Percentiles rank a stretch among this genome's conserved stretches.
phyloP scores from a whole-genome alignment of 2,797 vertebrate genomes.

The Menidia menidia region DNA sequence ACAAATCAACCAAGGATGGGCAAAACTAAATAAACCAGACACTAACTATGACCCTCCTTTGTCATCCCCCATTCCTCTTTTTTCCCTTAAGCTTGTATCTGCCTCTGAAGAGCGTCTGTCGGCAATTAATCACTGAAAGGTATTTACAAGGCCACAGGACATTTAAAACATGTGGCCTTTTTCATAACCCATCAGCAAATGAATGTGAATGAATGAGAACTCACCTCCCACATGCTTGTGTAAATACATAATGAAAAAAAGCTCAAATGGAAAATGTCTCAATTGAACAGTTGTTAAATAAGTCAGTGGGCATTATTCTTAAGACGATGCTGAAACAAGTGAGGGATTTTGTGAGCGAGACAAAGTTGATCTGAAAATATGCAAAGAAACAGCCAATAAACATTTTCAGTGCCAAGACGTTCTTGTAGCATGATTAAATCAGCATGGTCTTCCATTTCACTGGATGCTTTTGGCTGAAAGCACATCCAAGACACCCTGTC shows the following conservation, averaged over 20 bases:
- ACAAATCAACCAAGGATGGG: slow-evolving; percentile 18
- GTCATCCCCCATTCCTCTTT: slow-evolving; percentile 13
- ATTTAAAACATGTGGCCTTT: slow-evolving; percentile 75
- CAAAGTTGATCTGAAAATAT: slow-evolving; percentile 59
- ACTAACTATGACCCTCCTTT: slow-evolving; percentile 11
- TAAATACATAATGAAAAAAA: slow-evolving; percentile 28
- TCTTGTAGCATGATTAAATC: slow-evolving; percentile 40
- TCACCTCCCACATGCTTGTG: slow-evolving; percentile 29
- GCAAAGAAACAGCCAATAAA: slow-evolving; percentile 55
- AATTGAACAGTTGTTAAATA: neutral
- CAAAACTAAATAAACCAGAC: slow-evolving; percentile 24
- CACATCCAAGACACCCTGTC: neutral
- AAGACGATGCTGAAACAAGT: slow-evolving; percentile 18
- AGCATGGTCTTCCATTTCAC: slow-evolving; percentile 10
- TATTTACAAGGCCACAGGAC: slow-evolving; percentile 79
- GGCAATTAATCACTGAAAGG: slow-evolving; percentile 74
- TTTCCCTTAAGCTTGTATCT: slow-evolving; percentile 43
- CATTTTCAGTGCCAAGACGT: slow-evolving; percentile 31
- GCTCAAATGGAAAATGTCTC: neutral
- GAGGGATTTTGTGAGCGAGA: slow-evolving; percentile 47
- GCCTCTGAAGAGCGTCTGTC: slow-evolving; percentile 63
- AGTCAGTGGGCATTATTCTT: slow-evolving; percentile 13
- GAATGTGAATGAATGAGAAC: slow-evolving; percentile 25
- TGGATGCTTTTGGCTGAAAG: slow-evolving; percentile 19
- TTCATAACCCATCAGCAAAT: slow-evolving; percentile 59